These are phyloP conservation scores for Molothrus aeneus DNA, from an alignment of 2,797 vertebrate species.

Conservation along the genomic window DNA sequence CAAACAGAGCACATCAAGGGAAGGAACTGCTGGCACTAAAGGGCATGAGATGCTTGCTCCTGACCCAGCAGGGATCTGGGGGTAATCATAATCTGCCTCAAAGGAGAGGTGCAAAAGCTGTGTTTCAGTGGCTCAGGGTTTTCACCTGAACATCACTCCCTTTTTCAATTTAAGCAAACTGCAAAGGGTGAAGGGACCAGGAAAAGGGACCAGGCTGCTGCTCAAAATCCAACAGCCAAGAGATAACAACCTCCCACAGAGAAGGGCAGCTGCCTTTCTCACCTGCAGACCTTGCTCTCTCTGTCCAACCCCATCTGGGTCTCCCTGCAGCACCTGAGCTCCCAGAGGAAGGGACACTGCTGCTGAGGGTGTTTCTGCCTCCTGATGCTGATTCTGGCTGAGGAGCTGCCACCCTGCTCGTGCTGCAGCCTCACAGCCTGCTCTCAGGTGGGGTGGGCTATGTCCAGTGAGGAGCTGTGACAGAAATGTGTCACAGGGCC, in stretches of 20 bases:
- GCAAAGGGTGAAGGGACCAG: not conserved
- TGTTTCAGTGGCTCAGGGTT: not conserved
- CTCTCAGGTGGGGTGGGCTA: too few species aligned
- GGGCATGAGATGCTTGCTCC: not conserved
- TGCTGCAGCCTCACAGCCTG: not conserved
- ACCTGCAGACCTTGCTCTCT: accelerated
- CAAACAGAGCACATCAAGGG: not conserved
- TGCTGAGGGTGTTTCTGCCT: not conserved
- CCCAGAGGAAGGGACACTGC: not conserved
- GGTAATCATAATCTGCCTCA: not conserved
- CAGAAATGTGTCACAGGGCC: not conserved
- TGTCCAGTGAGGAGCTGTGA: not conserved
- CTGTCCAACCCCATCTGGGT: not conserved
- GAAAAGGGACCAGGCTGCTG: not conserved
- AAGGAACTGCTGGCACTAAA: not conserved
- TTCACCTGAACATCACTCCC: not conserved
- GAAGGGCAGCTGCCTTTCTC: not conserved
- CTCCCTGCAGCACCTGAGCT: not conserved
- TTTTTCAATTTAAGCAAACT: not conserved
- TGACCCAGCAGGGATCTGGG: not conserved
- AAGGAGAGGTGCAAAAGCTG: not conserved
- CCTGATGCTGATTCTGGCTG: not conserved
- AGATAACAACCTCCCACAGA: not conserved
- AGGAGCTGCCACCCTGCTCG: not conserved
- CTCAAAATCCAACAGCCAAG: not conserved